These are phyloP conservation scores for Protosalanx chinensis DNA, from an alignment of 2,797 vertebrate genomes.

Conservation along the genomic window DNA sequence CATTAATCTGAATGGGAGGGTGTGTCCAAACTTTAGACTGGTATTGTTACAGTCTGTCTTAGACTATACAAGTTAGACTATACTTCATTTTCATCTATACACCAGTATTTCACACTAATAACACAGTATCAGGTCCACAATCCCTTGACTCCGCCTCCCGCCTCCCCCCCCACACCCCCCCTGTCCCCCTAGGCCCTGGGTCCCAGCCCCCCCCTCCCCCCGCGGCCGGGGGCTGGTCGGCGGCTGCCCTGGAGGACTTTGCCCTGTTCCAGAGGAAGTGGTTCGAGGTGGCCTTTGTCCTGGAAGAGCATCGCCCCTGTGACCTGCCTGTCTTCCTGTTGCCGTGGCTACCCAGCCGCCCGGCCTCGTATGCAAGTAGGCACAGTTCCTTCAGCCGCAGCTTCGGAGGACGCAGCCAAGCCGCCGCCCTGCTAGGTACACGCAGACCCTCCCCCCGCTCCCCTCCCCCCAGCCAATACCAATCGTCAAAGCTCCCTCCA, in stretches of 20 bases:
- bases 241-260: slow-evolving; percentile 87
- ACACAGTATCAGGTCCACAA: slow-evolving; percentile 35
- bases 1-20: too few species aligned
- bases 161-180: not conserved
- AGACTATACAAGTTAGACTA: too few species aligned
- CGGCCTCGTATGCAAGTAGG: slow-evolving; percentile 96
- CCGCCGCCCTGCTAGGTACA: slow-evolving; percentile 94
- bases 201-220: slow-evolving; percentile 69
- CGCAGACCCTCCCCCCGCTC: slow-evolving; percentile 56
- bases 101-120: too few species aligned
- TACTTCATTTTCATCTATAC: too few species aligned
- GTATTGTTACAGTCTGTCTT: too few species aligned
- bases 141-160: slow-evolving; percentile 22
- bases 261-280: slow-evolving; percentile 94
- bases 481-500: slow-evolving; percentile 1
- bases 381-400: slow-evolving; percentile 99
- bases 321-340: slow-evolving; percentile 92
- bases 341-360: slow-evolving; percentile 95
- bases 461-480: slow-evolving; percentile 17
- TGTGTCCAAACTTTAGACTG: too few species aligned
- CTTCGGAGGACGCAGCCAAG: slow-evolving; percentile 99
- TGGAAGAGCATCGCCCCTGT: slow-evolving; percentile 89
- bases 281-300: slow-evolving; percentile 95
- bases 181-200: slow-evolving; percentile 40
- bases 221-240: slow-evolving; percentile 76